Conservation (phyloP, 1,140 invertebrate species). For the Wiebesia pumilae region DNA sequence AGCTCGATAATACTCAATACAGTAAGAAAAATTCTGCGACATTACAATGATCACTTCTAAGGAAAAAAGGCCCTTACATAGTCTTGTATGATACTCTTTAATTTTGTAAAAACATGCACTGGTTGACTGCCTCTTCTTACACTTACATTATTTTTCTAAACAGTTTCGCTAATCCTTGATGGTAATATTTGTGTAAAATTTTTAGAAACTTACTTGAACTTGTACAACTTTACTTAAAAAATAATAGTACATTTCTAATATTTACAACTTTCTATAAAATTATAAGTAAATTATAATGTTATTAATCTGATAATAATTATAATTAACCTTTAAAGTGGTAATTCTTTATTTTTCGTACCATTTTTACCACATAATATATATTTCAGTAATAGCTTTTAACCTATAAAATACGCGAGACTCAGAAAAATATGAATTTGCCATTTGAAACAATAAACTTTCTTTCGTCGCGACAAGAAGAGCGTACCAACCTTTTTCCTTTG, state of each 20-base stretch:
- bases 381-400: not conserved
- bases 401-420: not conserved
- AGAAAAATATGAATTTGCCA: no score
- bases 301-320: not conserved
- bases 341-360: not conserved
- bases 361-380: no score
- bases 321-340: not conserved
- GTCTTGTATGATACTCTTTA: constrained; percentile 4
- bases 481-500: no score
- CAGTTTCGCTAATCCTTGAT: constrained; percentile 12
- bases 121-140: not conserved
- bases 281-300: not conserved
- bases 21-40: constrained; percentile 14
- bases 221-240: not conserved
- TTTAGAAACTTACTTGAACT: not conserved
- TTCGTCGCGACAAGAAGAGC: not conserved
- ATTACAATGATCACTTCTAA: constrained; percentile 17
- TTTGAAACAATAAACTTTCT: no score
- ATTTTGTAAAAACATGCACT: constrained; percentile 28
- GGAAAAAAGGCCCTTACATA: constrained; percentile 36
- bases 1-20: constrained; percentile 31
- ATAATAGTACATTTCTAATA: not conserved
- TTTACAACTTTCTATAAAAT: not conserved
- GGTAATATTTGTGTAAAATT: constrained; percentile 13
- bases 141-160: not conserved